Conservation (phyloP, 1,140 invertebrate species). For the Hermatobates lingyangjiaoensis region DNA sequence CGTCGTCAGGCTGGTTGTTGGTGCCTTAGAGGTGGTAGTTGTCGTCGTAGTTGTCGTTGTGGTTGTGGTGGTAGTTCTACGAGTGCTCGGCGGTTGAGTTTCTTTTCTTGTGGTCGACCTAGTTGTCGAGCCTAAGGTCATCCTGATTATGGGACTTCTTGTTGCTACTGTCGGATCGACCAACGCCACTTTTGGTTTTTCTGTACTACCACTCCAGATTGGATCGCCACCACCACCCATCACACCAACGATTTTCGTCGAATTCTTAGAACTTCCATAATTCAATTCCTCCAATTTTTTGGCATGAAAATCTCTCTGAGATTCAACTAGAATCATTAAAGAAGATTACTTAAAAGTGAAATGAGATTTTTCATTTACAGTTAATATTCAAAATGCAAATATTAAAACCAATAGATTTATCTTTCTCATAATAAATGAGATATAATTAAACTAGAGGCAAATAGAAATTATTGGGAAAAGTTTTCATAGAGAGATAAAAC, state of each 20-base stretch:
- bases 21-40: slow-evolving; percentile 11
- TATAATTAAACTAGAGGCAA: too few relatives aligned
- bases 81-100: slow-evolving; percentile 4
- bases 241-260: slow-evolving; percentile 14
- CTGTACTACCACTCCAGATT: not conserved
- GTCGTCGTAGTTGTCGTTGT: slow-evolving; percentile 14
- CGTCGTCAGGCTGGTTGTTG: slow-evolving; percentile 3
- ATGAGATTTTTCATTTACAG: too few relatives aligned
- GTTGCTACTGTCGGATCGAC: slow-evolving; percentile 1
- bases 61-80: slow-evolving; percentile 1
- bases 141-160: not conserved
- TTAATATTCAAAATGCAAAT: too few relatives aligned
- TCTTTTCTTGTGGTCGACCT: slow-evolving; percentile 7
- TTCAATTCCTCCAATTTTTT: slow-evolving; percentile 33
- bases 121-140: not conserved
- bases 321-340: slow-evolving; percentile 44
- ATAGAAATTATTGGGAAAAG: too few relatives aligned
- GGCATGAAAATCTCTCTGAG: slow-evolving; percentile 71
- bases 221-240: not conserved
- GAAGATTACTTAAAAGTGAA: too few relatives aligned
- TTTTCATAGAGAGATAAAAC: too few relatives aligned
- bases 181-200: not conserved
- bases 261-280: slow-evolving; percentile 17
- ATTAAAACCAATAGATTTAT: too few relatives aligned
- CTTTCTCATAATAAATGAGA: too few relatives aligned